Base-by-base conservation (phyloP, 2,888 invertebrate species). In the Cephalotes varians region DNA sequence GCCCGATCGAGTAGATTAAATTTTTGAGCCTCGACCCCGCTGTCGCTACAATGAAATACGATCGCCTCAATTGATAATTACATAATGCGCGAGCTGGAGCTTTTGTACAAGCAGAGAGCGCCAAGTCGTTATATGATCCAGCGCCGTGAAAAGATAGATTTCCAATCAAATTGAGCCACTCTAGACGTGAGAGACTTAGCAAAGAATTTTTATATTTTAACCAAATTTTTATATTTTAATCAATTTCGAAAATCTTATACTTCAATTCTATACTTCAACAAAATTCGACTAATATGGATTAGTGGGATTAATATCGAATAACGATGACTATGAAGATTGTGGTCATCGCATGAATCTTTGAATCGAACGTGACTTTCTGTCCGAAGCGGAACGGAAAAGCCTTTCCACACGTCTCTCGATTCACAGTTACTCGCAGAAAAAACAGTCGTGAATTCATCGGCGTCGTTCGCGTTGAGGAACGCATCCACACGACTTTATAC, bases 1-100 rank as follows among this genome's bases (percentile, higher is more conserved):
- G 74, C 49, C 37, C 37, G 76, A 76, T 76, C 65, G 65, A 65
- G 65, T 62, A 51, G 65, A 76, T 76, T 65, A 76, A 76, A 76
- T 76, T 76, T 65, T 65, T 65, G 65, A 64, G 65, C n/a, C 76
- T 31, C 76, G 76, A 64, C 51, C 47, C 31, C 65, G 64, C 34
- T 37, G 49, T n/a, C 71, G 25, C 18, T 60, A 21, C 49, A n/a
- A 65, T 65, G 65, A 76, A 76, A 54, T 65, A 76, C 76, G 51
- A 76, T 76, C 65, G 40, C 1, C 31, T 54, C 65, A 51, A 76
- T 76, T 76, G 76, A 76, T 76, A 76, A 76, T 65, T 51, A 51
- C 76, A 65, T 76, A 73, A 65, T 76, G 51, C 51, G 49, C 51
- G 62, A 44, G 73, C 49, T 7, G 51, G 34, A 10, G 40, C 28